phyloP scores from a whole-genome alignment of 1,140 invertebrate species.

The Pseudobourletiella spinata region DNA sequence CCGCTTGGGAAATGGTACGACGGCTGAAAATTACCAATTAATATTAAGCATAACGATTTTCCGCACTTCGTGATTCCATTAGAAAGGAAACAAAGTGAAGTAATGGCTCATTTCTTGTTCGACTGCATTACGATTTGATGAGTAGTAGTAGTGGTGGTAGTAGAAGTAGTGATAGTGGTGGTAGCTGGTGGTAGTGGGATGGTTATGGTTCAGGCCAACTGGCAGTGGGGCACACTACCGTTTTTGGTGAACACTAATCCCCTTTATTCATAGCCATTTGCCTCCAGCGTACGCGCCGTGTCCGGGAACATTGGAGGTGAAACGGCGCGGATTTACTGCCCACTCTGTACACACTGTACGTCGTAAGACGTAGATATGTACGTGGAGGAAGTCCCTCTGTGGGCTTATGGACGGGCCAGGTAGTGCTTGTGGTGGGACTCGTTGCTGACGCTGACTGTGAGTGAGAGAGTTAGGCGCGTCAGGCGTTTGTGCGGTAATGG shows the following conservation, averaged over 20 bases:
- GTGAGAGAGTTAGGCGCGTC: too few relatives aligned
- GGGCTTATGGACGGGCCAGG: too few relatives aligned
- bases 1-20: neutral
- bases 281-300: neutral
- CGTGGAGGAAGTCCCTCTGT: too few relatives aligned
- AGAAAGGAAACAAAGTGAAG: neutral
- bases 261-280: neutral
- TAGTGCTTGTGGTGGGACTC: too few relatives aligned
- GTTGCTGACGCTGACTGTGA: too few relatives aligned
- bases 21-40: neutral
- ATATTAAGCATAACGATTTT: neutral
- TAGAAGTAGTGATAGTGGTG: neutral
- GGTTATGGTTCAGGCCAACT: too few relatives aligned
- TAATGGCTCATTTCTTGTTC: neutral
- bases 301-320: too few relatives aligned
- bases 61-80: slow-evolving; percentile 1
- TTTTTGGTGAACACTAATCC: neutral
- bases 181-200: too few relatives aligned
- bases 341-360: too few relatives aligned
- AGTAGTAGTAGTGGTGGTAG: too few relatives aligned
- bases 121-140: slow-evolving; percentile 5
- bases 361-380: neutral
- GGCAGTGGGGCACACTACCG: neutral
- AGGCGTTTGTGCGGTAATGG: too few relatives aligned
- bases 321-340: too few relatives aligned